Percentiles rank a stretch among this genome's conserved stretches.
phyloP scores from a whole-genome alignment of 2,888 invertebrate species.

The Idaea straminata region DNA sequence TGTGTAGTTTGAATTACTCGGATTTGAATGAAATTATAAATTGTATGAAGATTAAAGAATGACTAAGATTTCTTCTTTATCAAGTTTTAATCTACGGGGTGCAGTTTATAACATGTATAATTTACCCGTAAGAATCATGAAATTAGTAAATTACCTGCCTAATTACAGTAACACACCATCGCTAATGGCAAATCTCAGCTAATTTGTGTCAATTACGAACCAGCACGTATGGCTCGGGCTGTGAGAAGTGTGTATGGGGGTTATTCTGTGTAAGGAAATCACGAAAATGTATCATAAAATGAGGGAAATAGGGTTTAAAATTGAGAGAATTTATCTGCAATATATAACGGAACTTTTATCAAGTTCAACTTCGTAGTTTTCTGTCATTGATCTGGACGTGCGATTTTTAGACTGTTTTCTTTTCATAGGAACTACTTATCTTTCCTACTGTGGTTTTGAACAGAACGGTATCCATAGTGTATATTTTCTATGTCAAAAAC shows the following conservation, averaged over 20 bases:
- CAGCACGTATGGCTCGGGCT: constrained; percentile 36
- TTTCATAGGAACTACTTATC: too few species aligned
- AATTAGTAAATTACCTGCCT: not conserved
- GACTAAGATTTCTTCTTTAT: too few species aligned
- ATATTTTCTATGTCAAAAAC: too few species aligned
- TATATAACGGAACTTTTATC: constrained; percentile 14
- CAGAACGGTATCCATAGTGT: too few species aligned
- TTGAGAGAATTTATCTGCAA: constrained; percentile 19
- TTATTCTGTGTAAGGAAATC: constrained; percentile 1
- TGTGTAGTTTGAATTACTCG: too few species aligned
- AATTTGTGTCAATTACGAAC: constrained; percentile 40
- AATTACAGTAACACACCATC: constrained; percentile 22
- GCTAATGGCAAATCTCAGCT: constrained; percentile 47
- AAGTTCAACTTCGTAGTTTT: constrained; percentile 9
- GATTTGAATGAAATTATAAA: too few species aligned
- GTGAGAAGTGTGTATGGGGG: constrained; percentile 51
- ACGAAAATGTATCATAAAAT: constrained; percentile 7
- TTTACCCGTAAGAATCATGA: constrained; percentile 3
- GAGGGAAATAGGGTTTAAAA: constrained; percentile 6
- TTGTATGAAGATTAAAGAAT: too few species aligned
- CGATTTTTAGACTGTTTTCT: too few species aligned
- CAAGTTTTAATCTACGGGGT: too few species aligned
- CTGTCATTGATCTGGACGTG: not conserved
- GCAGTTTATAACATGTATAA: too few species aligned
- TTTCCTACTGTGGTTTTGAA: too few species aligned